These are phyloP conservation scores for Macrophya alboannulata DNA, from an alignment of 2,888 invertebrate species.

Conservation along the genomic window DNA sequence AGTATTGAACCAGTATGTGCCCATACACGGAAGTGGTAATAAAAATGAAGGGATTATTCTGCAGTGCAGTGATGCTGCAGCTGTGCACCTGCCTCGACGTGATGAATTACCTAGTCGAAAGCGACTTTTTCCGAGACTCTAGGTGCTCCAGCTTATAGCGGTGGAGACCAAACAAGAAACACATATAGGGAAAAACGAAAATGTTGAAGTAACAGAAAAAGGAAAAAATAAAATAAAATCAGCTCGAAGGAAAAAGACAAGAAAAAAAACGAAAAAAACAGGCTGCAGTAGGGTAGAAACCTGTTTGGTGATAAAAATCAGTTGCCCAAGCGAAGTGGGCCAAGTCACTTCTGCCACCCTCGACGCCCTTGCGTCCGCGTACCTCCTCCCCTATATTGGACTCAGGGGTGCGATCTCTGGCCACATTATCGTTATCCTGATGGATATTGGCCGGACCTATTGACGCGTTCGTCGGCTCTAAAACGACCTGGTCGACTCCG, in stretches of 20 bases:
- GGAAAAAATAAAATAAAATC: too few relatives aligned
- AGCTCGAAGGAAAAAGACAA: not conserved
- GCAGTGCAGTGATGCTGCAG: slow-evolving; percentile 3
- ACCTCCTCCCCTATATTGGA: slow-evolving; percentile 56
- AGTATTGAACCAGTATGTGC: not conserved
- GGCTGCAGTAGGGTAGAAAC: slow-evolving; percentile 25
- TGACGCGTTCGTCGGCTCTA: slow-evolving; percentile 52
- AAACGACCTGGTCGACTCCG: slow-evolving; percentile 34
- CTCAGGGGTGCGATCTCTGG: slow-evolving; percentile 65
- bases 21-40: not conserved
- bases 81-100: slow-evolving; percentile 10
- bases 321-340: slow-evolving; percentile 66
- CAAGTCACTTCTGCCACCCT: slow-evolving; percentile 51
- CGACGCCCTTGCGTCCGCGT: slow-evolving; percentile 22
- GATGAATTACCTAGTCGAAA: slow-evolving; percentile 3
- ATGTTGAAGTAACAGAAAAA: not conserved
- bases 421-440: slow-evolving; percentile 67
- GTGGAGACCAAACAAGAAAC: not conserved
- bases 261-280: not conserved
- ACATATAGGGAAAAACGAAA: not conserved
- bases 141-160: not conserved
- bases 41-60: not conserved
- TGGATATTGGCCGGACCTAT: slow-evolving; percentile 62
- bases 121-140: not conserved
- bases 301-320: slow-evolving; percentile 69